Conservation (phyloP, 2,797 vertebrate genomes). For the Momotus momota region DNA sequence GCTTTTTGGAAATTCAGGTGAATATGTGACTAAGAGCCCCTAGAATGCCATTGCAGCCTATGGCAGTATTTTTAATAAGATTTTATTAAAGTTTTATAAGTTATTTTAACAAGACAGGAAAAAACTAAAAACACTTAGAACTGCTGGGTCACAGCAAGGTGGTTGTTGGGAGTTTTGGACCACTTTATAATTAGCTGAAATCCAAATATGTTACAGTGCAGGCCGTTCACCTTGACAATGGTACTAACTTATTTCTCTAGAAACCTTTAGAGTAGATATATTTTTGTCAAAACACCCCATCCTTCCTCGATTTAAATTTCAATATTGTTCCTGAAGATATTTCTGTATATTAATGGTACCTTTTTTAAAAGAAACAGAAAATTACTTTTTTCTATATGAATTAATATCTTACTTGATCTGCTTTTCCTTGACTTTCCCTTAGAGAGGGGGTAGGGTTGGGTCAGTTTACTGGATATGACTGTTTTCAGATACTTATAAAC, state of each 20-base stretch:
- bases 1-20: constrained; percentile 66
- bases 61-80: constrained; percentile 75
- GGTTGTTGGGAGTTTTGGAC: constrained; percentile 80
- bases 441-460: constrained; percentile 81
- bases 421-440: constrained; percentile 85
- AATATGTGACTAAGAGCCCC: constrained; percentile 64
- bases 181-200: constrained; percentile 83
- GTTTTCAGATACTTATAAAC: constrained; percentile 89
- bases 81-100: constrained; percentile 82
- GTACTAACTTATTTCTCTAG: constrained; percentile 81
- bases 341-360: constrained; percentile 86
- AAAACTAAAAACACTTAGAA: constrained; percentile 67
- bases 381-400: constrained; percentile 84
- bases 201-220: constrained; percentile 80
- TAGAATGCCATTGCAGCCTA: constrained; percentile 58
- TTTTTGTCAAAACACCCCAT: constrained; percentile 82
- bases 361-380: constrained; percentile 83
- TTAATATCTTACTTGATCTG: constrained; percentile 85
- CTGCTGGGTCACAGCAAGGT: constrained; percentile 73
- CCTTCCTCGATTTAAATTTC: constrained; percentile 79
- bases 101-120: constrained; percentile 73
- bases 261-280: constrained; percentile 81
- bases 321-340: constrained; percentile 83
- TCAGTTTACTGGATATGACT: constrained; percentile 91
- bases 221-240: constrained; percentile 83